Conservation (phyloP, 2,113 vertebrate genomes). For the Dicrurus megarhynchus region DNA sequence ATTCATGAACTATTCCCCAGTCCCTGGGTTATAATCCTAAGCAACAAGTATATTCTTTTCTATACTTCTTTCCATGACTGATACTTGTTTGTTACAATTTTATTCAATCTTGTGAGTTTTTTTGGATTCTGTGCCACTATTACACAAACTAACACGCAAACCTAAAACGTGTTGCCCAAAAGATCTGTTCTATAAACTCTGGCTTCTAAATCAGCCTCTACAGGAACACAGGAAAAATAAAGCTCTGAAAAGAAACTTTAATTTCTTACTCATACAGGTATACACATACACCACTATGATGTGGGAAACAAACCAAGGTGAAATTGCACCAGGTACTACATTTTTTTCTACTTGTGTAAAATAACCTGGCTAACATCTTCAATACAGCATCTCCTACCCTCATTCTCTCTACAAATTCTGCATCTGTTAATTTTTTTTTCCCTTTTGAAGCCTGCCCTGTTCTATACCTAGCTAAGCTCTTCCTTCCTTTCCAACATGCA, state of each 20-base stretch:
- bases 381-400: background rate
- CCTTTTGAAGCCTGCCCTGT: background rate
- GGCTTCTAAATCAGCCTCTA: background rate
- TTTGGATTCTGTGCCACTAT: background rate
- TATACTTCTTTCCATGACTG: background rate
- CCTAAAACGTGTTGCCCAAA: background rate
- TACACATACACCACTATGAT: fast-evolving
- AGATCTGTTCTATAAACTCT: background rate
- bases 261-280: background rate
- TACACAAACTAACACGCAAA: background rate
- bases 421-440: background rate
- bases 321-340: background rate
- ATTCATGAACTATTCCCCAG: fast-evolving
- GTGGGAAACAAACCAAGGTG: background rate
- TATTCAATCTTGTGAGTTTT: background rate
- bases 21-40: background rate
- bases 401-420: background rate
- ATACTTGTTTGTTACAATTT: background rate
- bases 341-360: background rate
- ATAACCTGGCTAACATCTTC: background rate
- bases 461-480: background rate
- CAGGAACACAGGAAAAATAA: background rate
- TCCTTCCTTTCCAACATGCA: background rate
- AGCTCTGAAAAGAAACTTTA: background rate
- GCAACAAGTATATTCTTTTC: background rate